Evolutionary conservation across 1,140 invertebrate species (phyloP).

Genomic region (Drosophila auraria): DNA sequence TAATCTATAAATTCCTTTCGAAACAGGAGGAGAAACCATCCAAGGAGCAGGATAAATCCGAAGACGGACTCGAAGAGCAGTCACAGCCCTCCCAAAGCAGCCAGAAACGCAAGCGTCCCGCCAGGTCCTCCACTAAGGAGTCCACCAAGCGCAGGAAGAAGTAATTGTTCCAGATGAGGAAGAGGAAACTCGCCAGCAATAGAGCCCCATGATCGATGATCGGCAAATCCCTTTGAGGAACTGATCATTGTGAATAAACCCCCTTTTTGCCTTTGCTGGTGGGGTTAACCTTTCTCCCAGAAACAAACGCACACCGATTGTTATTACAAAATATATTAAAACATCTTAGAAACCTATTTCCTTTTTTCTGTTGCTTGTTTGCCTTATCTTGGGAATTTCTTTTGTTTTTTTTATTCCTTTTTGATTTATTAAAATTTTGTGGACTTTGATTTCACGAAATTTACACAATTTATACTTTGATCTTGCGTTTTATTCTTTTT

Average conservation of each 20-base stretch:
- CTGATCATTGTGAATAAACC: slow-evolving; percentile 16
- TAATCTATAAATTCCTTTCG: background rate
- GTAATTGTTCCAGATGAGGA: background rate
- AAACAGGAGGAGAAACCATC: background rate
- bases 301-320: slow-evolving; percentile 17
- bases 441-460: slow-evolving; percentile 52
- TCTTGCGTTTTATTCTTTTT: slow-evolving; percentile 22
- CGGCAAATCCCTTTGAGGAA: slow-evolving; percentile 38
- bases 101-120: slow-evolving; percentile 23
- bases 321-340: slow-evolving; percentile 51
- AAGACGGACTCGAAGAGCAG: background rate
- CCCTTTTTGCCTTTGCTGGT: slow-evolving; percentile 14
- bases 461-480: slow-evolving; percentile 34
- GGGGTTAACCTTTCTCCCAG: background rate
- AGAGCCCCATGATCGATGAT: slow-evolving; percentile 37
- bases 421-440: slow-evolving; percentile 31
- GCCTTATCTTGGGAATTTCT: slow-evolving; percentile 4
- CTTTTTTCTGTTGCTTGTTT: slow-evolving; percentile 14
- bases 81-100: background rate
- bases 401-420: background rate
- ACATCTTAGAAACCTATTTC: slow-evolving; percentile 54
- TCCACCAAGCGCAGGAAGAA: slow-evolving; percentile 27
- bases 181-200: slow-evolving; percentile 12
- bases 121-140: slow-evolving; percentile 6
- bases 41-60: background rate